A percentile compares a stretch with the other conserved stretches of the same genome.
phyloP scores from a whole-genome alignment of 2,888 invertebrate species.

The Agrenia bidenticulata region DNA sequence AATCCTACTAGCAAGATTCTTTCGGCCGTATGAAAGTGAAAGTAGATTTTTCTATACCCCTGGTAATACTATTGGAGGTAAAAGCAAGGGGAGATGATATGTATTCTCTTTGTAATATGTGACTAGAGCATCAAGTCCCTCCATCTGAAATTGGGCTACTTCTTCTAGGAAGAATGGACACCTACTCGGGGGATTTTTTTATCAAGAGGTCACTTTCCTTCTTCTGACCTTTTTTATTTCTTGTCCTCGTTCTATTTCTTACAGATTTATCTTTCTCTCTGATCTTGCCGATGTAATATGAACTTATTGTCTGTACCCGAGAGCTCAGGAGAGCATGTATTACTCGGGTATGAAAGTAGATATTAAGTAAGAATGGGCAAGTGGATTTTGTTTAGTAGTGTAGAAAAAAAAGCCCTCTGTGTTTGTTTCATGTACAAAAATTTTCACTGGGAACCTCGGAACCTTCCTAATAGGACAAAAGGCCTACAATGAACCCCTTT shows the following conservation, averaged over 20 bases:
- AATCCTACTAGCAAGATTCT: no score
- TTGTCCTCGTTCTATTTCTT: neutral
- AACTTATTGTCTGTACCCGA: no score
- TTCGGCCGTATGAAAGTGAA: no score
- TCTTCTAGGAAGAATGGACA: neutral
- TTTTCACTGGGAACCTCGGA: neutral
- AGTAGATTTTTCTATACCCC: no score
- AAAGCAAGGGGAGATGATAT: constrained; percentile 8
- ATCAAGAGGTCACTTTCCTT: constrained; percentile 34
- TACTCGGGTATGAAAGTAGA: no score
- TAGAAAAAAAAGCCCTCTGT: neutral
- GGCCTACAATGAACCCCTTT: neutral
- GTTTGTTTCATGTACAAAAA: constrained; percentile 4
- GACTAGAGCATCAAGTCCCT: neutral
- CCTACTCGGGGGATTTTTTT: constrained; percentile 22
- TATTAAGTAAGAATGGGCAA: no score
- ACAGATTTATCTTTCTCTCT: no score
- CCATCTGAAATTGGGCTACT: neutral
- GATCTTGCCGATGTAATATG: no score
- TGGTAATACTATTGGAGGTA: no score
- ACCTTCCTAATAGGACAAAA: neutral
- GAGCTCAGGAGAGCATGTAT: no score
- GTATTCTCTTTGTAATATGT: constrained; percentile 15
- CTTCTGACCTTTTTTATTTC: constrained; percentile 27
- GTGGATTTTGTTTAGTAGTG: neutral